A percentile compares a stretch with the other conserved stretches of the same genome.
These are phyloP conservation scores for Aurelia sp. DNA, from an alignment of 30 jellyfish, hydroid and myxozoan genomes.

Conservation along the genomic window DNA sequence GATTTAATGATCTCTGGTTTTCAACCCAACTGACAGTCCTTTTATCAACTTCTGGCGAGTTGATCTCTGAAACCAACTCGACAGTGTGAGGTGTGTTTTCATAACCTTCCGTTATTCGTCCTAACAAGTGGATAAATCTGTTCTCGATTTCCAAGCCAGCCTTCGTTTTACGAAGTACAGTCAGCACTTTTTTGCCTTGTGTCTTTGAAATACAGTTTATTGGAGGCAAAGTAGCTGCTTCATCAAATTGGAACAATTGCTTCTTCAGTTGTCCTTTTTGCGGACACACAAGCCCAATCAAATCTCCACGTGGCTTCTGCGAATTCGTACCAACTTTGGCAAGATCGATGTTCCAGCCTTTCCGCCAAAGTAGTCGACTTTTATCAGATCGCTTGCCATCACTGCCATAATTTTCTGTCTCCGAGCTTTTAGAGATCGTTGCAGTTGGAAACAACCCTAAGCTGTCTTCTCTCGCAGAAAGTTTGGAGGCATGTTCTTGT, in stretches of 20 bases:
- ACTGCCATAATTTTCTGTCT: no score
- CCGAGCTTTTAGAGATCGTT: no score
- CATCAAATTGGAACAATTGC: no score
- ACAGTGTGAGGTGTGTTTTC: not conserved
- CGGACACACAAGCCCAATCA: not conserved
- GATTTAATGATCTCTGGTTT: conserved; percentile 19
- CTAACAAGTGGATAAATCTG: not conserved
- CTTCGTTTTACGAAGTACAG: not conserved
- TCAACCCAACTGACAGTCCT: conserved; percentile 48
- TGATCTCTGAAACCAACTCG: not conserved
- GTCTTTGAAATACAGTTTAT: not conserved
- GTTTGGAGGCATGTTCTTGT: no score
- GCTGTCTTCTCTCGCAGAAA: no score
- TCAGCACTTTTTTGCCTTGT: not conserved
- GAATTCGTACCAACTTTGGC: not conserved
- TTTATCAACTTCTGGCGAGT: conserved; percentile 1
- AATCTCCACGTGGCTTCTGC: not conserved
- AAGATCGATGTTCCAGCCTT: not conserved
- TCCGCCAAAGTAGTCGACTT: not conserved
- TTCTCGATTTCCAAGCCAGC: conserved; percentile 3
- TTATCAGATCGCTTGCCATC: not conserved
- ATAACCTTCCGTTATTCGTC: not conserved
- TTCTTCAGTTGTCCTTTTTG: not conserved
- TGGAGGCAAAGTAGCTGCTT: no score
- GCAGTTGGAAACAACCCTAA: no score